These are phyloP conservation scores for Anabacerthia variegaticeps DNA, from an alignment of 2,797 vertebrate species.

Conservation along the genomic window DNA sequence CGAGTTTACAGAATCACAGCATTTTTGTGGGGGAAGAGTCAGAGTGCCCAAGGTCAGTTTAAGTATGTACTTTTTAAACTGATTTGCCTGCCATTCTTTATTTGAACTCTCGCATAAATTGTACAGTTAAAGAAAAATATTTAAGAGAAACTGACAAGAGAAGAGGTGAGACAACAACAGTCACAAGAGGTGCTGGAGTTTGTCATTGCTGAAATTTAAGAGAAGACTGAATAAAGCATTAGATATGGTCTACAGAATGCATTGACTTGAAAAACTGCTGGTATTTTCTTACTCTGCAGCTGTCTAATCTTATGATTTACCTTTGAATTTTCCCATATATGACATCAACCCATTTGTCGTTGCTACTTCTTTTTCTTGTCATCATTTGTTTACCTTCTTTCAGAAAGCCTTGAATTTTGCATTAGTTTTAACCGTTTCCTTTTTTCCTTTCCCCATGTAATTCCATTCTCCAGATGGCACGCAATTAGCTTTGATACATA, in stretches of 20 bases:
- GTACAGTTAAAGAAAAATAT: not conserved
- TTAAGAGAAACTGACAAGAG: not conserved
- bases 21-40: not conserved
- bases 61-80: not conserved
- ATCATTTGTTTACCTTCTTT: not conserved
- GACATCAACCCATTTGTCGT: not conserved
- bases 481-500: not conserved
- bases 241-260: not conserved
- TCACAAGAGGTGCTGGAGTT: not conserved
- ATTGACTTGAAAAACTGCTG: not conserved
- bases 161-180: not conserved
- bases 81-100: not conserved
- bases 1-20: not conserved
- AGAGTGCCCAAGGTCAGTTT: not conserved
- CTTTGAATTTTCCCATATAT: not conserved
- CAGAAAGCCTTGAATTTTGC: not conserved
- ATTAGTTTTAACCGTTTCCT: constrained; percentile 13
- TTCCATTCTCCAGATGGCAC: not conserved
- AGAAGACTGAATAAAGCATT: not conserved
- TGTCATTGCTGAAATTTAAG: not conserved
- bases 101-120: not conserved
- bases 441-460: not conserved
- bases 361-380: not conserved
- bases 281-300: not conserved
- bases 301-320: not conserved